Conservation (phyloP, 2,797 vertebrate species). For the Heliangelus exortis region DNA sequence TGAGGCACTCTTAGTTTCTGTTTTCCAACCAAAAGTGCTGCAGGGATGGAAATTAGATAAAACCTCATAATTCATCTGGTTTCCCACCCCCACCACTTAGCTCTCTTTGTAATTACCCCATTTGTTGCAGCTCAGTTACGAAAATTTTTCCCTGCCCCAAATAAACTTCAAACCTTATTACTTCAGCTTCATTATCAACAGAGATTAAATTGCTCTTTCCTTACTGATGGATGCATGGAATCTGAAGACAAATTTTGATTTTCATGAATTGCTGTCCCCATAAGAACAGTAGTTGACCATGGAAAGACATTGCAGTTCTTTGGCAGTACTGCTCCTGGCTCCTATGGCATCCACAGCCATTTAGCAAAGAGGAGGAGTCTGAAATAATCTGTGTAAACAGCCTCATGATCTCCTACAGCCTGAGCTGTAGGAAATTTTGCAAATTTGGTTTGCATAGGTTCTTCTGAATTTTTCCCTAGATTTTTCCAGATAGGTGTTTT, state of each 20-base stretch:
- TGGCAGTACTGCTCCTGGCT: background rate
- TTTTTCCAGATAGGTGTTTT: background rate
- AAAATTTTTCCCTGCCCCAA: background rate
- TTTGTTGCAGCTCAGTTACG: background rate
- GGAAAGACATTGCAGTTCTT: background rate
- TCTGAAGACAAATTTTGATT: background rate
- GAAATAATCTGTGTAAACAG: background rate
- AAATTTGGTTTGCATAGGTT: background rate
- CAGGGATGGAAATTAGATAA: constrained; percentile 29
- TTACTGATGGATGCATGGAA: background rate
- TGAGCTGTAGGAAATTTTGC: background rate
- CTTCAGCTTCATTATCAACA: background rate
- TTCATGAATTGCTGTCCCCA: background rate
- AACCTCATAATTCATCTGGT: constrained; percentile 4
- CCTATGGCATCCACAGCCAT: background rate
- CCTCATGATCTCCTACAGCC: background rate
- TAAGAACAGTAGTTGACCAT: background rate
- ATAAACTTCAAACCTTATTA: background rate
- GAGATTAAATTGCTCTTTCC: background rate
- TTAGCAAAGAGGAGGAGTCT: background rate
- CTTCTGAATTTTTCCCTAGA: background rate
- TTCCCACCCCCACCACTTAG: background rate
- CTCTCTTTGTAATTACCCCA: background rate
- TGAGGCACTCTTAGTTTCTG: constrained; percentile 13
- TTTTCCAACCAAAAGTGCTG: constrained; percentile 43